These are phyloP conservation scores for Micromesistius poutassou DNA, from an alignment of 2,797 vertebrate species.

Conservation along the genomic window DNA sequence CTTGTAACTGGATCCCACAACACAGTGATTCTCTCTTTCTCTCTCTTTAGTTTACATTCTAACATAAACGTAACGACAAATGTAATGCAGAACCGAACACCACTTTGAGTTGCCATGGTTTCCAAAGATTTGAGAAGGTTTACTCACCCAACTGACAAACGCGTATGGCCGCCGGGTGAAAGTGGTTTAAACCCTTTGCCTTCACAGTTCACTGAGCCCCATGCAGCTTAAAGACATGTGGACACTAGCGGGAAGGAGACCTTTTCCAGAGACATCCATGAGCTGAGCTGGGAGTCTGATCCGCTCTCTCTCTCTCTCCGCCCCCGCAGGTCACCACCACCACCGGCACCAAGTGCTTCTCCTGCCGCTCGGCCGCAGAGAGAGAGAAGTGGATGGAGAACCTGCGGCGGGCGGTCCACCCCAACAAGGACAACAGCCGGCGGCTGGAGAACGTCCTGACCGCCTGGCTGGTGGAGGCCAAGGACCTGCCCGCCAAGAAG, in stretches of 20 bases:
- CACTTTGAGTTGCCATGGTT: background rate
- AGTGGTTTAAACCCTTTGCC: background rate
- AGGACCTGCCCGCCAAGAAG: constrained; percentile 93
- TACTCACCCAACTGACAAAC: background rate
- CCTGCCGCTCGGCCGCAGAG: constrained; percentile 89
- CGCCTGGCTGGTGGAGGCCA: constrained; percentile 95
- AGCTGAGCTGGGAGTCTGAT: background rate
- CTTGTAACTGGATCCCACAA: background rate
- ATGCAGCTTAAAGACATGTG: background rate
- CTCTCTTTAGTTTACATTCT: background rate
- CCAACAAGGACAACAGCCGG: constrained; percentile 91
- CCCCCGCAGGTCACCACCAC: constrained; percentile 86
- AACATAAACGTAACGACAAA: background rate
- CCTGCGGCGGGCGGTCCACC: constrained; percentile 86
- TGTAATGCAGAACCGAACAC: background rate
- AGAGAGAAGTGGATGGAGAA: constrained; percentile 99
- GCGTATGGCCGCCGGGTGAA: background rate
- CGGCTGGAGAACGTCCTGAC: constrained; percentile 88
- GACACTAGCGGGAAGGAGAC: background rate
- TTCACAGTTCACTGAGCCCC: background rate
- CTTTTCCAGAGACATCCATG: background rate
- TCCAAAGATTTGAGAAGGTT: background rate
- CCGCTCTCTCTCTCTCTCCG: background rate
- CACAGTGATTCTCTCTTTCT: background rate
- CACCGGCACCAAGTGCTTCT: constrained; percentile 94